A percentile compares a stretch with the other conserved stretches of the same genome.
Conservation (phyloP, 2,113 vertebrate genomes). For the Agelaius tricolor region DNA sequence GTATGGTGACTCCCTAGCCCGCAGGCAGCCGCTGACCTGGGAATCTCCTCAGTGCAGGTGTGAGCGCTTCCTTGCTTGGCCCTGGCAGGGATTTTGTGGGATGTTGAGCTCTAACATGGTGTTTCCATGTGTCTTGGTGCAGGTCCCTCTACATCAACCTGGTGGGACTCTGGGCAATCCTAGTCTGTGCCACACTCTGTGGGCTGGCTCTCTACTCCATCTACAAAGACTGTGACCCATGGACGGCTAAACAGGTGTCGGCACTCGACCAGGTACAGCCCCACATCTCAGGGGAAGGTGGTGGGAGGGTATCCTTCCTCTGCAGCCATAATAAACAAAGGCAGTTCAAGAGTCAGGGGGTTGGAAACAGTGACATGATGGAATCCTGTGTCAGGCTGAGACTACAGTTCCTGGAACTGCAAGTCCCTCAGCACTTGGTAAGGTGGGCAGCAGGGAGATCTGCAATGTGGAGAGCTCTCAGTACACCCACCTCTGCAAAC, state of each 20-base stretch:
- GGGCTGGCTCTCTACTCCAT: slow-evolving; percentile 90
- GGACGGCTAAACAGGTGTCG: slow-evolving; percentile 79
- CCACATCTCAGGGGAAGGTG: not conserved
- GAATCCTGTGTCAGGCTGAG: not conserved
- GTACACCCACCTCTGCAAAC: not conserved
- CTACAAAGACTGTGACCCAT: slow-evolving; percentile 91
- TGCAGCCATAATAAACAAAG: not conserved
- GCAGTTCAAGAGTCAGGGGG: not conserved
- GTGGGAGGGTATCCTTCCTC: not conserved
- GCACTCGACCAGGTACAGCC: slow-evolving; percentile 86
- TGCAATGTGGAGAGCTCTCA: accelerated
- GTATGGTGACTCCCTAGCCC: accelerated
- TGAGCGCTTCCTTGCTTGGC: accelerated
- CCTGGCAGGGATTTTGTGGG: accelerated
- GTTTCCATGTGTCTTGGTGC: not conserved
- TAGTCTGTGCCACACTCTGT: slow-evolving; percentile 79
- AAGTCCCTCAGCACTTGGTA: not conserved
- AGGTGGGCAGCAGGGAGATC: not conserved
- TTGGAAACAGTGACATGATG: not conserved
- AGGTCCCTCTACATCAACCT: slow-evolving; percentile 93
- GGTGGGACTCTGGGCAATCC: slow-evolving; percentile 85
- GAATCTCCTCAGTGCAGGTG: accelerated
- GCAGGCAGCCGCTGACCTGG: not conserved
- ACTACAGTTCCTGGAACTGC: not conserved
- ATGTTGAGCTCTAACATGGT: not conserved